Base-by-base conservation (phyloP, 2,797 vertebrate genomes). In the Sardinella longiceps region DNA sequence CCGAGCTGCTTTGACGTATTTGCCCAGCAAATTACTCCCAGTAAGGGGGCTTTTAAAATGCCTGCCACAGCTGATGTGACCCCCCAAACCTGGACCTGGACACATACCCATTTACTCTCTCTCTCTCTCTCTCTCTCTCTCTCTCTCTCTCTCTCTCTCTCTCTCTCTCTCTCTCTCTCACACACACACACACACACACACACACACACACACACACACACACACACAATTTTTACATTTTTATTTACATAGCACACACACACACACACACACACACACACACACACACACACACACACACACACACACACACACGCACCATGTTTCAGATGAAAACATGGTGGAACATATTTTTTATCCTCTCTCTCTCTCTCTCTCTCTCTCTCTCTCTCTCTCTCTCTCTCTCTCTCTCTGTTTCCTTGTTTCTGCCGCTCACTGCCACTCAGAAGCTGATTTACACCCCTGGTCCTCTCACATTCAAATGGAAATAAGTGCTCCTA, bases 401-500 rank as follows among this genome's bases (percentile, higher is more conserved):
- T 70, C 15, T 70, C 63, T 4, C 63, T 30, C 12, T 70, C 63
- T 37, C 28, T 33, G n/a, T n/a, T n/a, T n/a, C n/a, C n/a, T n/a
- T n/a, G n/a, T n/a, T n/a, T n/a, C n/a, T n/a, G n/a, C n/a, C n/a
- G n/a, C n/a, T n/a, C n/a, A n/a, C n/a, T n/a, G 12, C 28, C 87
- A 84, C 84, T 82, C 51, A 48, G 83, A 83, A 66, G 84, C 81
- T 82, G 84, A 84, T 39, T 80, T 88, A 85, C 70, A 86, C 86
- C 85, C 80, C 80, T 83, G 77, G 84, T 50, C 87, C 86, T 82
- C 77, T 83, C 84, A 86, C 83, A 90, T 90, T 91, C 81, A 43
- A 87, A 88, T 89, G 87, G 83, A 86, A 89, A 90, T 90, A 81
- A 86, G 85, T 89, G 81, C 80, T 85, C 85, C 83, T 84, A 86